Percentiles rank a stretch among this genome's conserved stretches.
phyloP scores from a whole-genome alignment of 2,888 invertebrate genomes.

The Strigamia transsilvanica region DNA sequence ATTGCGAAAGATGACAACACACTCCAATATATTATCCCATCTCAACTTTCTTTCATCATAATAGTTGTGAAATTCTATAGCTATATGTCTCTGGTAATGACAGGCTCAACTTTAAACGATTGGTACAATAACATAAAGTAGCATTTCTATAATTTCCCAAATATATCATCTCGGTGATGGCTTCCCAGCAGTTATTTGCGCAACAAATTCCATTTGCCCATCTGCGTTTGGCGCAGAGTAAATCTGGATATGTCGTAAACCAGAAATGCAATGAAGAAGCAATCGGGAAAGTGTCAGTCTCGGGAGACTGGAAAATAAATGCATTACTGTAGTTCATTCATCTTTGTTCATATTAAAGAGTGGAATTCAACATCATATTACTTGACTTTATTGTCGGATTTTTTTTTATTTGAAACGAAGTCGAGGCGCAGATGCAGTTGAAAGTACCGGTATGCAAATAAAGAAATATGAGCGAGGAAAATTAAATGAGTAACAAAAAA shows the following conservation, averaged over 20 bases:
- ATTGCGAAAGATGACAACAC: no score
- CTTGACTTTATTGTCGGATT: neutral
- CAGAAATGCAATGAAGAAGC: slow-evolving; percentile 31
- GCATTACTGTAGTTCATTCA: slow-evolving; percentile 17
- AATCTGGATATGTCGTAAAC: slow-evolving; percentile 17
- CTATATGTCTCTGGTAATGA: neutral
- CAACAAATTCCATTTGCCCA: slow-evolving; percentile 17
- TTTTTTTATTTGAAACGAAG: neutral
- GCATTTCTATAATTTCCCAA: neutral
- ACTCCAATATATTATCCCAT: no score
- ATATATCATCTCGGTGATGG: neutral
- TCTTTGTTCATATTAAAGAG: neutral
- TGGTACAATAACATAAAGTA: neutral
- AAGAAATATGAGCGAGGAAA: neutral
- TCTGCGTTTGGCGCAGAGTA: neutral
- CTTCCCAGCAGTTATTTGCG: neutral
- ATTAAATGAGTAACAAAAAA: neutral
- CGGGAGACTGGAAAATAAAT: neutral
- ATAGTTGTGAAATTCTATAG: neutral
- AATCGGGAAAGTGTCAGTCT: slow-evolving; percentile 9
- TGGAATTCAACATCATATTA: neutral
- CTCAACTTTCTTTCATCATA: no score
- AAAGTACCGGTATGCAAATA: neutral
- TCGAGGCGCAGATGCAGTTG: neutral
- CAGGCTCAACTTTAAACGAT: neutral